Evolutionary conservation across 2,888 invertebrate genomes (phyloP).

Genomic region (Apotomis betuletana): DNA sequence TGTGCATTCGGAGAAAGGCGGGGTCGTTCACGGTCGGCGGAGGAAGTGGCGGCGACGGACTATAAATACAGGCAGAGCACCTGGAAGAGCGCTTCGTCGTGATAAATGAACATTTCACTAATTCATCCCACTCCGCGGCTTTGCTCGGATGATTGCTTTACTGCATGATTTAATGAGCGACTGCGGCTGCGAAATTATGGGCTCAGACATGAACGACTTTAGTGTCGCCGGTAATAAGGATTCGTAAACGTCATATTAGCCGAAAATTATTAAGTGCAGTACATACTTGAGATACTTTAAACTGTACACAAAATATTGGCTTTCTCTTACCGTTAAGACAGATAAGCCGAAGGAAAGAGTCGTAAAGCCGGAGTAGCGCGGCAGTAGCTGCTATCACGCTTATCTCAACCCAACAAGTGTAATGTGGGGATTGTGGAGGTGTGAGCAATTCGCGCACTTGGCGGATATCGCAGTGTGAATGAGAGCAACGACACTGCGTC

Average conservation of each 20-base stretch:
- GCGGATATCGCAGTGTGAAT: conserved; percentile 6
- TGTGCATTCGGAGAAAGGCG: conserved; percentile 37
- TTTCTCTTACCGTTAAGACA: conserved; percentile 38
- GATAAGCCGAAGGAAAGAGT: conserved; percentile 21
- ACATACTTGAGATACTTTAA: conserved; percentile 3
- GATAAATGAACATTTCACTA: conserved; percentile 33
- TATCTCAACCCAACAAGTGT: background rate
- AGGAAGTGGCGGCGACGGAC: conserved; percentile 29
- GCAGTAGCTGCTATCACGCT: background rate
- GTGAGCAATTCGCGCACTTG: background rate
- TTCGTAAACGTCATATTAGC: conserved; percentile 28
- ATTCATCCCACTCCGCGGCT: conserved; percentile 28
- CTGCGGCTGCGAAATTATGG: background rate
- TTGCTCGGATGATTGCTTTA: conserved; percentile 25
- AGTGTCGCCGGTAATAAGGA: conserved; percentile 1
- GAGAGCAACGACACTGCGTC: background rate
- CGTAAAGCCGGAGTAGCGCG: background rate
- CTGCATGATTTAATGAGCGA: conserved; percentile 29
- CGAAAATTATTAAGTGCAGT: conserved; percentile 27
- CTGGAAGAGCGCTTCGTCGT: conserved; percentile 30
- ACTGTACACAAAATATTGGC: conserved; percentile 28
- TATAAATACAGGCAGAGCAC: conserved; percentile 37
- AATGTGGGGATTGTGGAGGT: background rate
- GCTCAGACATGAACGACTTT: background rate
- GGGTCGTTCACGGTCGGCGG: conserved; percentile 27